Evolutionary conservation across 2,888 invertebrate genomes (phyloP), one percentile per base, ranked within the genome.

Genomic region (Sphecodes monilicornis): DNA sequence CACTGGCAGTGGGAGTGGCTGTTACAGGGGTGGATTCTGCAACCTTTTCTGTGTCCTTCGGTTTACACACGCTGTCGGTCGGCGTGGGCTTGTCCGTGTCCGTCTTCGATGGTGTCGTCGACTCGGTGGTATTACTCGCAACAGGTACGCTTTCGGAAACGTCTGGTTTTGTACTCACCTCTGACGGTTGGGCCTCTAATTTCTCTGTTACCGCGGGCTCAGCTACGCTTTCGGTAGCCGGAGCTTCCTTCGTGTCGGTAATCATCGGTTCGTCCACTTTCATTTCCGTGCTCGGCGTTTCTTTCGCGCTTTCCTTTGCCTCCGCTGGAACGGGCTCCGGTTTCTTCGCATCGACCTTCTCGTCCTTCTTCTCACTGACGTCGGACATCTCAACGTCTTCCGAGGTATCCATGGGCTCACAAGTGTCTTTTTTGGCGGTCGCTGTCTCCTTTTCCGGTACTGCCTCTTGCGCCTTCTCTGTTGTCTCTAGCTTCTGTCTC

Each of bases 381-480:
- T 90, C 89, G 0, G 89, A 76, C 83, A 90, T 89, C 66, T 92
- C 90, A 18, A 89, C 89, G 22, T 93, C 93, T 26, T 94, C 94
- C 0, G 94, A 91, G 76, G 91, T 93, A 60, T 93, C 94, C 94
- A 93, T 93, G 32, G 93, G 91, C 84, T 94, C 94, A 50, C 75
- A 82, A n/a, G 57, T 82, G 8, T 86, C 88, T 68, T 68, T 68
- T 0, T 13, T 68, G 36, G n/a, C 36, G 2, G 36, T 13, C 39
- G 69, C 1, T 16, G 68, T 46, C 70, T 41, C 71, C 78, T 89
- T 82, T 39, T 73, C 86, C 69, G 6, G 26, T 71, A 78, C 26
- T 70, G 80, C 83, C 82, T 91, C 85, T 66, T 82, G 77, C 43
- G 80, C n/a, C n/a, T n/a, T 29, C 36, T 86, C 88, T 0, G 86